Evolutionary conservation across 2,888 invertebrate genomes (phyloP).

Genomic region (Lithophane ornitopus): DNA sequence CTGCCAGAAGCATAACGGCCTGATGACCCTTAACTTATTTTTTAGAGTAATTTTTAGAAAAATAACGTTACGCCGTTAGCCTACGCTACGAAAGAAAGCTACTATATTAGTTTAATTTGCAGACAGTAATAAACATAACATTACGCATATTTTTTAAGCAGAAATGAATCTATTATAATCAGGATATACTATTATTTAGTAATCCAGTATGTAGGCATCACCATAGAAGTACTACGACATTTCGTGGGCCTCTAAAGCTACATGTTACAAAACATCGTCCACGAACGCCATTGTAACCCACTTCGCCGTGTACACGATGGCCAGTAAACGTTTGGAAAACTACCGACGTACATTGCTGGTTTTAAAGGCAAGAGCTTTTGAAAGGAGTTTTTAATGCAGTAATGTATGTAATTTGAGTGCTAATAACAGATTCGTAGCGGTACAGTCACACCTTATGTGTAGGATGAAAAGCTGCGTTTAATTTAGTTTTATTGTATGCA

Average conservation of each 20-base stretch:
- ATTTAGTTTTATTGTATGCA: not conserved
- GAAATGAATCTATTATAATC: not conserved
- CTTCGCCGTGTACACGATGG: slow-evolving; percentile 13
- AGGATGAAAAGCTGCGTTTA: not conserved
- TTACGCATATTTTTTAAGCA: not conserved
- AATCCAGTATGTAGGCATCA: not conserved
- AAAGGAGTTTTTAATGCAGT: not conserved
- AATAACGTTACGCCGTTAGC: not conserved
- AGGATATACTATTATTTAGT: not conserved
- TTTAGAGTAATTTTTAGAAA: not conserved
- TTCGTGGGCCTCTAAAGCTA: slow-evolving; percentile 14
- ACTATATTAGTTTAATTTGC: not conserved
- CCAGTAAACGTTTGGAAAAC: slow-evolving; percentile 15
- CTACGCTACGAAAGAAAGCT: not conserved
- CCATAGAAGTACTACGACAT: slow-evolving; percentile 7
- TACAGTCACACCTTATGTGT: not conserved
- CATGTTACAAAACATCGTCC: slow-evolving; percentile 19
- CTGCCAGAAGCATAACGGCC: not conserved
- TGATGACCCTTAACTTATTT: not conserved
- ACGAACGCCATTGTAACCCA: slow-evolving; percentile 1
- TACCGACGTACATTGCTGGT: slow-evolving; percentile 16
- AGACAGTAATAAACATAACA: not conserved
- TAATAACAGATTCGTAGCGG: not conserved
- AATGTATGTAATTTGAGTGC: not conserved
- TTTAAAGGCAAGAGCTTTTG: not conserved